Evolutionary conservation across 2,888 invertebrate species (phyloP), one percentile per base, ranked within the genome.

Genomic region (Gortyna flavago): DNA sequence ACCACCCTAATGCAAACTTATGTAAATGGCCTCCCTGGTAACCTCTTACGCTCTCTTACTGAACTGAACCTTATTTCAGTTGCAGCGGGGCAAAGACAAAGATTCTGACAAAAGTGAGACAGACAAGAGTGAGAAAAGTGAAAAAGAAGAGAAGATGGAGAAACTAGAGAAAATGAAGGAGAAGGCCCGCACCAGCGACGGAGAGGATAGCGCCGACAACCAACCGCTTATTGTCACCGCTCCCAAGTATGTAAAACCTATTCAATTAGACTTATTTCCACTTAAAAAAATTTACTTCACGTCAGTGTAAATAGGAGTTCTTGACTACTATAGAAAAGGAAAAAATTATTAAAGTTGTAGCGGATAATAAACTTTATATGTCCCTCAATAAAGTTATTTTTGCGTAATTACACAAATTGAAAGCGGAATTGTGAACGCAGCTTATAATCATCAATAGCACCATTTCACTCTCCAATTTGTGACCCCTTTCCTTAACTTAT

Each of bases 201-300:
- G 93, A 66, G 97, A 97, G 69, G 96, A 95, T 87, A 96, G 95
- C 81, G 95, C 95, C 51, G 97, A 97, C 85, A 97, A 97, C 86
- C 97, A 96, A 71, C 97, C 97, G 0, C 90, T 94, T 0, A 94
- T 95, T 51, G 87, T 86, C 2, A 94, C 95, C 41, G 93, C 95
- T 7, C 95, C 95, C 6, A 96, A 96, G 96, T 96, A 88, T 91
- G 94, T 91, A n/a, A 35, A 69, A 57, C 35, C 3, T 59, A 35
- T 57, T 35, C 35, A 69, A 35, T n/a, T 57, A n/a, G 6, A 68
- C 21, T 44, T 44, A 44, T 7, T 21, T 13, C 11, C 41, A 38
- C 21, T 29, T 44, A 21, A 67, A 8, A 48, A 48, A 48, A 51
- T 51, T 32, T 35, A 21, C 11, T 21, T 62, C 6, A 25, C 25